phyloP scores from a whole-genome alignment of 1,140 invertebrate genomes.

The Drosophila miranda region DNA sequence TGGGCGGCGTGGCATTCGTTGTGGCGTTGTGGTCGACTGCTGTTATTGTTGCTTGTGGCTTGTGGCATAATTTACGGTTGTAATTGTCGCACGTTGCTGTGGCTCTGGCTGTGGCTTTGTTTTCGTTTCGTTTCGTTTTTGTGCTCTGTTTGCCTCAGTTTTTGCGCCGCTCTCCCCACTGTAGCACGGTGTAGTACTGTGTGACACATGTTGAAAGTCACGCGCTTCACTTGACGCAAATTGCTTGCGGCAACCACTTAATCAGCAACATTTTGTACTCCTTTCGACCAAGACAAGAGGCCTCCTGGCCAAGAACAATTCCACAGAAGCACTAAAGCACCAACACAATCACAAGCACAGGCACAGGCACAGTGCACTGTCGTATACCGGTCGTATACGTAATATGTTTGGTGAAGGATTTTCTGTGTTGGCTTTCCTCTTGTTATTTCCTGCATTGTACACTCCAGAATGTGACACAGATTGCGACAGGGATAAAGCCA shows the following conservation, averaged over 20 bases:
- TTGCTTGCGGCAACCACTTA: conserved; percentile 73
- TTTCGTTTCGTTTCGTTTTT: conserved; percentile 39
- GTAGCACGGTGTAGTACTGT: neutral
- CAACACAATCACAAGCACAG: neutral
- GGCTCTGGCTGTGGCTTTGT: conserved; percentile 15
- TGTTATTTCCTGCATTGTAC: neutral
- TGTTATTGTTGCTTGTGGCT: conserved; percentile 45
- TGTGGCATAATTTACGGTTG: conserved; percentile 73
- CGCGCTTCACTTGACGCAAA: conserved; percentile 70
- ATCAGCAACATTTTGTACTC: conserved; percentile 67
- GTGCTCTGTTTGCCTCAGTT: conserved; percentile 9
- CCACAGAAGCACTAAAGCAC: conserved; percentile 7
- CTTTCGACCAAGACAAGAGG: conserved; percentile 29
- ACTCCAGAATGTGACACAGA: conserved; percentile 24
- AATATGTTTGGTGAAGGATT: conserved; percentile 13
- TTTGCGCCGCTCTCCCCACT: conserved; percentile 18
- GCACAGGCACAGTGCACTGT: neutral
- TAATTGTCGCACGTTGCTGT: conserved; percentile 68
- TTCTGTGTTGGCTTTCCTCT: conserved; percentile 4
- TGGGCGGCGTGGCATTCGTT: neutral
- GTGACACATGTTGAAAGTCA: conserved; percentile 65
- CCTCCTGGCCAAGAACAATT: conserved; percentile 5
- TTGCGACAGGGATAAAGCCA: neutral
- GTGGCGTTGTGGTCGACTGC: conserved; percentile 5
- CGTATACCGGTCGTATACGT: conserved; percentile 29